Evolutionary conservation across 2,888 invertebrate genomes (phyloP).

Genomic region (Pimpla rufipes): DNA sequence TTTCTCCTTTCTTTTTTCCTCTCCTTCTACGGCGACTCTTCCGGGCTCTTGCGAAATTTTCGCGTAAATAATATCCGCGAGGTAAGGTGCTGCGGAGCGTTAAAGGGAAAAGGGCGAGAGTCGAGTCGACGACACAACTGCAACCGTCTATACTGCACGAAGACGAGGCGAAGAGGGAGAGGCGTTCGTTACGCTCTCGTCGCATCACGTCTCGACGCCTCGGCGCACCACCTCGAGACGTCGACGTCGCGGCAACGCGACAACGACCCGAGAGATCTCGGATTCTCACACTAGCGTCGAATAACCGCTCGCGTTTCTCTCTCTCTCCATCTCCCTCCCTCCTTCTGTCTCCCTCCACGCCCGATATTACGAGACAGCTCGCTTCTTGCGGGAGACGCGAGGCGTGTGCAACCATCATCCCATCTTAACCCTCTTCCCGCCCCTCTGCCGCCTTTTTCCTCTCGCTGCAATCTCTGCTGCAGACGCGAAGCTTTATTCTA

Average conservation of each 20-base stretch:
- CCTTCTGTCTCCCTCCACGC: slow-evolving; percentile 6
- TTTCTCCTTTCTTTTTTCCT: neutral
- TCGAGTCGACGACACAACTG: slow-evolving; percentile 64
- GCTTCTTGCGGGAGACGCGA: slow-evolving; percentile 36
- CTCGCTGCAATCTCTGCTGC: slow-evolving; percentile 27
- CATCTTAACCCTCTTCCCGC: slow-evolving; percentile 12
- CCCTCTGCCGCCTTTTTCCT: neutral
- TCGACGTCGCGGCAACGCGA: slow-evolving; percentile 70
- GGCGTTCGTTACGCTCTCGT: slow-evolving; percentile 77
- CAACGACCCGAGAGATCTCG: slow-evolving; percentile 58
- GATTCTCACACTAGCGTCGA: slow-evolving; percentile 54
- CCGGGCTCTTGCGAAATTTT: slow-evolving; percentile 74
- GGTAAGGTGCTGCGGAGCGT: slow-evolving; percentile 57
- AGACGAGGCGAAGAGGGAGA: slow-evolving; percentile 66
- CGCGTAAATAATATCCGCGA: slow-evolving; percentile 77
- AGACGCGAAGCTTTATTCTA: slow-evolving; percentile 38
- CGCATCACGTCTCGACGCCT: slow-evolving; percentile 76
- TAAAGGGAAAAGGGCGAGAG: slow-evolving; percentile 46
- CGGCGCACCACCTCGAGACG: slow-evolving; percentile 61
- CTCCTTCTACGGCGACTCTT: neutral
- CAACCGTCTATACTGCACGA: slow-evolving; percentile 67
- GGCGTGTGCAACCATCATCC: slow-evolving; percentile 16
- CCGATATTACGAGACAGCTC: slow-evolving; percentile 54
- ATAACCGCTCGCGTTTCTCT: slow-evolving; percentile 17
- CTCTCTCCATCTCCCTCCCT: too few relatives aligned